Conservation (phyloP, 2,888 invertebrate genomes). For the Dolichopus griseipennis region DNA sequence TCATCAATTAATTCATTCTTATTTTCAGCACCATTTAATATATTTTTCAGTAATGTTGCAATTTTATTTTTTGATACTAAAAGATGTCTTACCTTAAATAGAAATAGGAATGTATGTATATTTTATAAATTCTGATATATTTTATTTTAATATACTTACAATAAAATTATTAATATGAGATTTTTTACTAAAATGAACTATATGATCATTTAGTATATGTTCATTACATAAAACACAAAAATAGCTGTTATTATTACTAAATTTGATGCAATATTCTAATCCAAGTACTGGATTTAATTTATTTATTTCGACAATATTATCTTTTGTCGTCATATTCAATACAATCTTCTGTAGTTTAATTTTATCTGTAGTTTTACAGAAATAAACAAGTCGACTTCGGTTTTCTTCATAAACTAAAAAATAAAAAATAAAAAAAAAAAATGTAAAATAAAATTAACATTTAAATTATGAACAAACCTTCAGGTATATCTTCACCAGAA, state of each 20-base stretch:
- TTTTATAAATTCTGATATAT: neutral
- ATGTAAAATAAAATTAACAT: neutral
- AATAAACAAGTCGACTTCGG: neutral
- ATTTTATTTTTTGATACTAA: neutral
- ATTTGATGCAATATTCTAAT: slow-evolving; percentile 9
- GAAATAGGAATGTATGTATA: no score
- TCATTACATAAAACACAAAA: neutral
- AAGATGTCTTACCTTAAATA: neutral
- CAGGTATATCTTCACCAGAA: neutral
- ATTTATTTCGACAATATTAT: neutral
- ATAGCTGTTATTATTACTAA: neutral
- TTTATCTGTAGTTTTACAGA: neutral
- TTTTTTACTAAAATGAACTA: neutral
- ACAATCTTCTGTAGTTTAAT: neutral
- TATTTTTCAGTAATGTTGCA: neutral
- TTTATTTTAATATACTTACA: neutral
- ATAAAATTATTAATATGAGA: neutral
- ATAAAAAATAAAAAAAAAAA: no score
- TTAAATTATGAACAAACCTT: neutral
- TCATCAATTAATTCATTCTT: neutral
- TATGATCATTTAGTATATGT: neutral
- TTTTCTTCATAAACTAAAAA: neutral
- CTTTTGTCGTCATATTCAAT: neutral
- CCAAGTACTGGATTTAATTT: neutral
- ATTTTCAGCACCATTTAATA: neutral